Percentiles rank a stretch among this genome's conserved stretches.
phyloP scores from a whole-genome alignment of 2,888 invertebrate species.

The Stenichneumon culpator region DNA sequence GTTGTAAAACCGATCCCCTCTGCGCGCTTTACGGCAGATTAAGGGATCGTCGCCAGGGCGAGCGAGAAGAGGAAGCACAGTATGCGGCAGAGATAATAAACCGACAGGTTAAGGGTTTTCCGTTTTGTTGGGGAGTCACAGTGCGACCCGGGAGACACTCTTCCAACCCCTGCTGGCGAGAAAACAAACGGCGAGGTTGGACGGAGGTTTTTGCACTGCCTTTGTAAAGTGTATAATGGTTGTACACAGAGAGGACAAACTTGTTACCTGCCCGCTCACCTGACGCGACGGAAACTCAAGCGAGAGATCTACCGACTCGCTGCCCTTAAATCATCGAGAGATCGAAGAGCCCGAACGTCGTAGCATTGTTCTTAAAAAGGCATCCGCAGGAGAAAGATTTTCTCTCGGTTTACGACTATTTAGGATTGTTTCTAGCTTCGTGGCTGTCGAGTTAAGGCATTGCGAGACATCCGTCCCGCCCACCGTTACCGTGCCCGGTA shows the following conservation, averaged over 20 bases:
- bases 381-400: constrained; percentile 26
- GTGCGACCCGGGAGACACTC: constrained; percentile 2
- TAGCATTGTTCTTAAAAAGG: constrained; percentile 21
- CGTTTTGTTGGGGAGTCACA: constrained; percentile 16
- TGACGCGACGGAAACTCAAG: constrained; percentile 42
- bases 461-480: no score
- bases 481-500: no score
- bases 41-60: constrained; percentile 72
- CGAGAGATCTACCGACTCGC: not conserved
- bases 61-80: constrained; percentile 69
- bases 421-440: not conserved
- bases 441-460: not conserved
- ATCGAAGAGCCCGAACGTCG: constrained; percentile 7
- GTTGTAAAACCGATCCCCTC: constrained; percentile 72
- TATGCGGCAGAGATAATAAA: constrained; percentile 75
- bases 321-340: constrained; percentile 43
- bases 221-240: constrained; percentile 32
- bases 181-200: constrained; percentile 17
- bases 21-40: constrained; percentile 71
- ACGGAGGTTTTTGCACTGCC: constrained; percentile 18
- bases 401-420: constrained; percentile 2
- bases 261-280: constrained; percentile 38
- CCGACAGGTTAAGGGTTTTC: constrained; percentile 75
- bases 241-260: constrained; percentile 19
- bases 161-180: constrained; percentile 20